These are phyloP conservation scores for Pyxicephalus adspersus DNA, from an alignment of 2,113 vertebrate genomes.

Conservation along the genomic window DNA sequence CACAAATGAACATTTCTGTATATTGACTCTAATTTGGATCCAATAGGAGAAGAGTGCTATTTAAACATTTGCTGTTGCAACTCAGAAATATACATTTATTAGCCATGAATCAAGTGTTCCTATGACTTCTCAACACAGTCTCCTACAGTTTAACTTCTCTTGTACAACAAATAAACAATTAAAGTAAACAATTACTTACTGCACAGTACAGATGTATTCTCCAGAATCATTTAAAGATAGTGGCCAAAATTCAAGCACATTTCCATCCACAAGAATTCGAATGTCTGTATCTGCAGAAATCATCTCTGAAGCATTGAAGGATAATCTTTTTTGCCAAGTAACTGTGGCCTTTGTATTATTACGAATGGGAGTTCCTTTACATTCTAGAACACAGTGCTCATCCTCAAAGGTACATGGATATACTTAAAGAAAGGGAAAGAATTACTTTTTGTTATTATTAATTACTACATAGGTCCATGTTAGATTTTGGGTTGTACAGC, in stretches of 20 bases:
- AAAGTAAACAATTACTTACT: conserved; percentile 64
- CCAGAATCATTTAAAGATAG: conserved; percentile 67
- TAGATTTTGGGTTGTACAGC: too few species aligned
- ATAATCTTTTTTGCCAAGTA: neutral
- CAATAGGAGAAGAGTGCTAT: neutral
- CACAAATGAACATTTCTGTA: too few species aligned
- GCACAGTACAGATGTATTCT: conserved; percentile 63
- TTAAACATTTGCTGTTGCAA: neutral
- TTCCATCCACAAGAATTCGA: conserved; percentile 59
- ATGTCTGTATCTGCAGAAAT: neutral
- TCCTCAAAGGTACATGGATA: neutral
- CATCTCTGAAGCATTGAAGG: neutral
- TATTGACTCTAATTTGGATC: neutral
- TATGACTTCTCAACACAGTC: neutral
- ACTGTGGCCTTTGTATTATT: neutral
- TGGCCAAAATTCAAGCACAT: conserved; percentile 75
- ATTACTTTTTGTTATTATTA: too few species aligned
- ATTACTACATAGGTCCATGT: too few species aligned
- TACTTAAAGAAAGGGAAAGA: neutral
- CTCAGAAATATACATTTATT: neutral
- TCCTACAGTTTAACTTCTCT: neutral
- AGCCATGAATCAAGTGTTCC: neutral
- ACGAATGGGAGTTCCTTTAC: neutral
- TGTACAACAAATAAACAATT: neutral
- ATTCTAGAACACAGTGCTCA: neutral